Evolutionary conservation across 2,113 vertebrate genomes (phyloP), one percentile per base, ranked within the genome.

Genomic region (Macaca nemestrina): DNA sequence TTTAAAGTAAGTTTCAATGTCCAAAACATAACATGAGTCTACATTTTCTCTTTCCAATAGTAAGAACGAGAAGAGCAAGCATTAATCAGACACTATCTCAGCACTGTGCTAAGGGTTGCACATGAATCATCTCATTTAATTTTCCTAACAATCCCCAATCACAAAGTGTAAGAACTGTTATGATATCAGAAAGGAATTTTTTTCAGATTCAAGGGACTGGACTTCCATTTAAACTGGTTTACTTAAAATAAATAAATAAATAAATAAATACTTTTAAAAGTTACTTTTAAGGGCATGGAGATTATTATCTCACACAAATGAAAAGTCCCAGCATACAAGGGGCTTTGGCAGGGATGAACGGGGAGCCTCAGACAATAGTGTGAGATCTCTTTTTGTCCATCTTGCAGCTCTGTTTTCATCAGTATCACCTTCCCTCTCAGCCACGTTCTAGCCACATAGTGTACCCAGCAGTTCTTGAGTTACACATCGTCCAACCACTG

Each of bases 181-280:
- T 16, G 52, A 0, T 57, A 73, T 61, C 30, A 17, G 23, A 35
- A 50, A 68, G 22, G 8, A 50, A 50, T n/a, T 57, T 68, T 52
- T 88, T 90, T 73, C 13, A 93, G 43, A 88, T 82, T 88, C 83
- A 95, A 88, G 68, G 82, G 20, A 55, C 59, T 87, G 8, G 40
- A 87, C 67, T 87, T 82, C 43, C 17, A 68, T 40, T 70, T 95
- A 89, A 85, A 89, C n/a, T 43, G 16, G 50, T 72, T 68, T 85
- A 50, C 11, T 70, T 40, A 52, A 38, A 84, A 70, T 55, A 18
- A 59, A 59, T 57, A 88, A 75, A 40, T 67, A 14, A 50, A 48
- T 48, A 57, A 52, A 72, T 50, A 67, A 81, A 80, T 30, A 5
- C 8, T 20, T 91, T 88, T 35, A 38, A 90, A 78, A 91, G 72